Base-by-base conservation (phyloP, 2,113 vertebrate genomes). In the Leptosomus discolor region DNA sequence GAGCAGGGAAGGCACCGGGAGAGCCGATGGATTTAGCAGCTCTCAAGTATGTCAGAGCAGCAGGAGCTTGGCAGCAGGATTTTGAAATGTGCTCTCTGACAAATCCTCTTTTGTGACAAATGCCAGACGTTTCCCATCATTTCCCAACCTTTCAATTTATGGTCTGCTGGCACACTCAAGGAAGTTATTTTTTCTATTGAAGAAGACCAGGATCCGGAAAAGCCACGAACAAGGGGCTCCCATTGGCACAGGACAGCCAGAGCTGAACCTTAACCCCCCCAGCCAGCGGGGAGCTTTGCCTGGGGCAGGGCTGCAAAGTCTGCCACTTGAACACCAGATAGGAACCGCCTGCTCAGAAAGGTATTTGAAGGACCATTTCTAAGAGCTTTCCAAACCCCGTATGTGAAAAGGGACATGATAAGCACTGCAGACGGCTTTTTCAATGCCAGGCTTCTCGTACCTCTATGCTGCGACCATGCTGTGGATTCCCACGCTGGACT, bases 31-130 rank as follows among this genome's bases (percentile, higher is more conserved):
- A 73, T 93, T 95, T 69, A 92, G 74, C 69, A 90, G 84, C 90
- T 89, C 95, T 61, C 2, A 11, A 92, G 70, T 12, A 18, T 17
- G 64, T 57, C 75, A 86, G 68, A 97, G 76, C 92, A 94, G 93
- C 95, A 85, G 94, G 87, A 82, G 73, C 81, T 75, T 92, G 92
- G 94, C 92, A 93, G 92, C 20, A 67, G 76, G 76, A 78, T 39
- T 57, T 45, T 69, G 70, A 94, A 94, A 91, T 17, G 69, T 2
- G n/a, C 61, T 71, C 83, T 61, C 77, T 5, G 70, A 96, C 81
- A 96, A 94, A 94, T 85, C 94, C 84, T 85, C 95, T 88, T 96
- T 95, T 94, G 95, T 97, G 94, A 91, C 77, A 93, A 91, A 79
- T 8, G 57, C 84, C 96, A 97, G 95, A 83, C 74, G 2, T 65